These are phyloP conservation scores for Alouatta palliata DNA, from an alignment of 2,113 vertebrate species.

Conservation along the genomic window DNA sequence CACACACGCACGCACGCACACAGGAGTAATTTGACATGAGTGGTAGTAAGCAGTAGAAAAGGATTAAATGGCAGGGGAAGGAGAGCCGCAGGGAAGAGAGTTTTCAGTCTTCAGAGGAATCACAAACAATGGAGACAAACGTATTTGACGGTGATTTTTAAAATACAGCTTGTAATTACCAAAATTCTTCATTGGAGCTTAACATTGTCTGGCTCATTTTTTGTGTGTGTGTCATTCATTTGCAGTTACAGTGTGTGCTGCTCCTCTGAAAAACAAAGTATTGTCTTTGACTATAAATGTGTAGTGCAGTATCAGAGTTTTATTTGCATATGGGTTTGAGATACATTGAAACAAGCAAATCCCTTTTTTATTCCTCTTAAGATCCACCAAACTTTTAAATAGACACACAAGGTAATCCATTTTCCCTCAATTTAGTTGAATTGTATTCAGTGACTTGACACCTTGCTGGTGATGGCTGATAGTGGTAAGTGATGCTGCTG, in stretches of 20 bases:
- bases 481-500: not conserved
- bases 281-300: constrained; percentile 41
- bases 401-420: not conserved
- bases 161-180: not conserved
- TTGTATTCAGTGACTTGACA: not conserved
- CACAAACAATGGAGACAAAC: not conserved
- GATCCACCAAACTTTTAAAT: constrained; percentile 21
- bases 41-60: not conserved
- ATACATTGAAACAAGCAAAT: not conserved
- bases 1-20: not conserved
- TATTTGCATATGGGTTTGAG: constrained; percentile 35
- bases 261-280: constrained; percentile 48
- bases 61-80: not conserved
- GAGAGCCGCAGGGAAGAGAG: not conserved
- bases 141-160: not conserved
- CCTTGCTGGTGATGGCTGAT: not conserved
- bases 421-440: not conserved
- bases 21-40: not conserved
- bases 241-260: constrained; percentile 28
- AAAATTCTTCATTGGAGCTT: constrained; percentile 7
- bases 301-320: not conserved
- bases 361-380: not conserved
- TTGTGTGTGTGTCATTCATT: not conserved
- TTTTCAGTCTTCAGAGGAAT: not conserved
- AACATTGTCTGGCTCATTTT: not conserved